Evolutionary conservation across 2,797 vertebrate genomes (phyloP).

Genomic region (Mus caroli): DNA sequence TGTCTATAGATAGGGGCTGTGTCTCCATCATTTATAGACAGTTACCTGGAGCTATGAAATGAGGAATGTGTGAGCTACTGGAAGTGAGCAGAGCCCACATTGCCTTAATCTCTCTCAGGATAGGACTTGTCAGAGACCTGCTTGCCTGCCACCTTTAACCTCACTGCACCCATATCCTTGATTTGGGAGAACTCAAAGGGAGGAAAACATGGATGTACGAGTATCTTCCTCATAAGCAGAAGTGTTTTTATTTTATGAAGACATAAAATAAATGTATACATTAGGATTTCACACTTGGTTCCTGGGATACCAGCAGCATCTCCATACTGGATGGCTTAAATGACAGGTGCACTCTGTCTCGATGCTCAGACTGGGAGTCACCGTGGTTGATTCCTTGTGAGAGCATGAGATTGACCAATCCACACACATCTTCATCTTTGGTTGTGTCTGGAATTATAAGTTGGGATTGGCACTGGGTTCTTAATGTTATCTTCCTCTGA

Average conservation of each 20-base stretch:
- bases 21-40: neutral
- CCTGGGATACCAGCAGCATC: neutral
- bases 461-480: neutral
- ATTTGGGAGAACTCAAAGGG: neutral
- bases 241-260: conserved; percentile 38
- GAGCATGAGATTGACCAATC: neutral
- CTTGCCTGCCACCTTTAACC: conserved; percentile 28
- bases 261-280: neutral
- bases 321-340: neutral
- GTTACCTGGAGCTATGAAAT: conserved; percentile 21
- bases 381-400: neutral
- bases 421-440: neutral
- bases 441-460: neutral
- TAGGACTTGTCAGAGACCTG: neutral
- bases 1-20: conserved; percentile 36
- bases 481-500: neutral
- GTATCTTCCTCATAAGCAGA: neutral
- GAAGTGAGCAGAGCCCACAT: neutral
- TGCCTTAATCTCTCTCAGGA: conserved; percentile 4
- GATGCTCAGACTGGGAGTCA: neutral
- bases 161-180: neutral
- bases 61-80: neutral
- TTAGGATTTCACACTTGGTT: neutral
- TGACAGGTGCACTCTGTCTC: neutral
- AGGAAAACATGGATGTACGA: too few relatives aligned